These are phyloP conservation scores for Drosophila mojavensis DNA, from an alignment of 1,140 invertebrate species.

Conservation along the genomic window DNA sequence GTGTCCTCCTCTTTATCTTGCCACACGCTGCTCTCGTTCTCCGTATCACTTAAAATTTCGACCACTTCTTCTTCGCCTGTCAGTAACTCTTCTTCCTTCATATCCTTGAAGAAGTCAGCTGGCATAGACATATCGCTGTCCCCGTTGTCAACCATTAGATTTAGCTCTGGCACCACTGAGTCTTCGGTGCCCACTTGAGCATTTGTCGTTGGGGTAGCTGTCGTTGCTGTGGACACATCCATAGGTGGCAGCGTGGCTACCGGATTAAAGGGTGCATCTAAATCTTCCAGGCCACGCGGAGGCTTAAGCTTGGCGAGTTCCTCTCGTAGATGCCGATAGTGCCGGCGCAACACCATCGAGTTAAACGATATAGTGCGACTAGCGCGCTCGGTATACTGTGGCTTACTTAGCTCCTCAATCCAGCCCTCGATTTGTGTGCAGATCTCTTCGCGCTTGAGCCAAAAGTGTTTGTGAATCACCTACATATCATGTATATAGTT, in stretches of 20 bases:
- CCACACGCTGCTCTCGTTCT: constrained; percentile 72
- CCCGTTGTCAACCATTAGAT: constrained; percentile 52
- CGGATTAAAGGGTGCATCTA: constrained; percentile 87
- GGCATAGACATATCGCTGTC: constrained; percentile 30
- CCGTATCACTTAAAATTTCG: constrained; percentile 71
- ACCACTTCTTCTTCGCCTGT: constrained; percentile 57
- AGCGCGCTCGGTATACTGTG: constrained; percentile 88
- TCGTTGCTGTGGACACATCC: constrained; percentile 59
- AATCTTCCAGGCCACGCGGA: constrained; percentile 89
- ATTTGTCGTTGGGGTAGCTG: constrained; percentile 43
- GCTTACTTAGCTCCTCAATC: constrained; percentile 93
- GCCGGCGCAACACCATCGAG: constrained; percentile 89
- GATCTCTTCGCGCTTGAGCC: constrained; percentile 96
- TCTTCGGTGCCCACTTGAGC: constrained; percentile 66
- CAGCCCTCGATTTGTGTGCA: constrained; percentile 94
- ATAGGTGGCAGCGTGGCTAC: constrained; percentile 80
- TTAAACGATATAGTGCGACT: constrained; percentile 90
- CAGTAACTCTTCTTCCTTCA: constrained; percentile 51
- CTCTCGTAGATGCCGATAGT: constrained; percentile 91
- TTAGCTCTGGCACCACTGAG: constrained; percentile 48
- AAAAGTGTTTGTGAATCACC: constrained; percentile 97
- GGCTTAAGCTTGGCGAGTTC: constrained; percentile 91
- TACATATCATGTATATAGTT: constrained; percentile 70
- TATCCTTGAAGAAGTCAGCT: constrained; percentile 50
- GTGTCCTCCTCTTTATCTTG: constrained; percentile 68